phyloP scores from a whole-genome alignment of 2,888 invertebrate genomes.

The Amaurobius ferox region DNA sequence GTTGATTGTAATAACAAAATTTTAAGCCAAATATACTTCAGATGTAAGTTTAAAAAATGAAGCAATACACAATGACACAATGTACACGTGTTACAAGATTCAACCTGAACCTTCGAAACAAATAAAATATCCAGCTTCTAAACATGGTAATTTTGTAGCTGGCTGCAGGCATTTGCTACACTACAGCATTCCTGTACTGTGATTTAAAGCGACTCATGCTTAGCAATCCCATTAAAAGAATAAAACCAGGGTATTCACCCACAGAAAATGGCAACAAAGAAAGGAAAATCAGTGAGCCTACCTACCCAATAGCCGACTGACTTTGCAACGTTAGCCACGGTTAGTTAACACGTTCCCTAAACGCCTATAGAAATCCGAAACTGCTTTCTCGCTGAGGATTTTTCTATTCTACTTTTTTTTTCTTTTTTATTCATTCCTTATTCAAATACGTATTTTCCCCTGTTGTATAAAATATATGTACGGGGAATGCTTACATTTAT shows the following conservation, averaged over 20 bases:
- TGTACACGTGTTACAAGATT: too few species aligned
- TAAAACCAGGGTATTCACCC: not conserved
- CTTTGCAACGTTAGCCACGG: conserved; percentile 34
- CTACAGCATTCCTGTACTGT: not conserved
- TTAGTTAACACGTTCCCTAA: conserved; percentile 46
- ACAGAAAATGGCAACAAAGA: not conserved
- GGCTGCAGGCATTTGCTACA: not conserved
- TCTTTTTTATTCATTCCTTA: not conserved
- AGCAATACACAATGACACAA: too few species aligned
- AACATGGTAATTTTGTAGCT: not conserved
- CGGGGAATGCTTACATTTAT: not conserved
- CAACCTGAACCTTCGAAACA: too few species aligned
- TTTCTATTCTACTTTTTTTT: not conserved
- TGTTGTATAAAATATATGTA: not conserved
- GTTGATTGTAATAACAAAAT: too few species aligned
- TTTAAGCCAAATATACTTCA: too few species aligned
- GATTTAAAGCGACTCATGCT: not conserved
- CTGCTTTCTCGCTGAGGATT: not conserved
- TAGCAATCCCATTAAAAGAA: not conserved
- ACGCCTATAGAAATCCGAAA: conserved; percentile 18
- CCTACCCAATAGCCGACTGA: conserved; percentile 4
- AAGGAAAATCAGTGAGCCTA: not conserved
- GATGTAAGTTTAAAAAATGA: too few species aligned
- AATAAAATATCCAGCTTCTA: not conserved
- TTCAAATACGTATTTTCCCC: not conserved